phyloP scores from a whole-genome alignment of 1,140 invertebrate genomes.

The Delia radicum region DNA sequence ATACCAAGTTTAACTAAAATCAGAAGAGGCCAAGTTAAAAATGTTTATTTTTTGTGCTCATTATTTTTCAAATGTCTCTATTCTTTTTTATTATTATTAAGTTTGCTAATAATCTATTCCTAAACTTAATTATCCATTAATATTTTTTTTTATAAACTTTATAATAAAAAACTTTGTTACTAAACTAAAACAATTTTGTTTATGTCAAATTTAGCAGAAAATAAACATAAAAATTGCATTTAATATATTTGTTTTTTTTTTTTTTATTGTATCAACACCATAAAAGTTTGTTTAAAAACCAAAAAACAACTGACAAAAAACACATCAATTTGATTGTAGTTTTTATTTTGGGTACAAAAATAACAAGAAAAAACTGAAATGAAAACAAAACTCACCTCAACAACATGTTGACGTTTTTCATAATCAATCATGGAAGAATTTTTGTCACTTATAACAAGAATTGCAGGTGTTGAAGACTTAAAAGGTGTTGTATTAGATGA shows the following conservation, averaged over 20 bases:
- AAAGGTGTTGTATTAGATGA: no score
- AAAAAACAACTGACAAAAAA: neutral
- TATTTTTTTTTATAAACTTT: no score
- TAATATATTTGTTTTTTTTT: neutral
- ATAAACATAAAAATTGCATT: neutral
- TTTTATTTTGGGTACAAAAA: neutral
- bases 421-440: conserved; percentile 44
- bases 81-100: no score
- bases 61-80: no score
- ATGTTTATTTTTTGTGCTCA: no score
- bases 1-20: no score
- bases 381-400: conserved; percentile 42
- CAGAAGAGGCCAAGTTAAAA: no score
- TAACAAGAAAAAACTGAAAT: neutral
- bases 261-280: neutral
- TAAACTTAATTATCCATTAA: no score
- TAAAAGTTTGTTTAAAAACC: neutral
- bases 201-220: neutral
- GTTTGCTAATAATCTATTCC: no score
- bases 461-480: neutral
- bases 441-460: conserved; percentile 21
- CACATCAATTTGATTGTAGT: neutral
- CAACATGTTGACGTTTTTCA: conserved; percentile 44
- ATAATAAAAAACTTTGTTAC: no score
- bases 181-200: no score